Evolutionary conservation across 2,113 vertebrate genomes (phyloP).

Genomic region (Trichechus manatus): DNA sequence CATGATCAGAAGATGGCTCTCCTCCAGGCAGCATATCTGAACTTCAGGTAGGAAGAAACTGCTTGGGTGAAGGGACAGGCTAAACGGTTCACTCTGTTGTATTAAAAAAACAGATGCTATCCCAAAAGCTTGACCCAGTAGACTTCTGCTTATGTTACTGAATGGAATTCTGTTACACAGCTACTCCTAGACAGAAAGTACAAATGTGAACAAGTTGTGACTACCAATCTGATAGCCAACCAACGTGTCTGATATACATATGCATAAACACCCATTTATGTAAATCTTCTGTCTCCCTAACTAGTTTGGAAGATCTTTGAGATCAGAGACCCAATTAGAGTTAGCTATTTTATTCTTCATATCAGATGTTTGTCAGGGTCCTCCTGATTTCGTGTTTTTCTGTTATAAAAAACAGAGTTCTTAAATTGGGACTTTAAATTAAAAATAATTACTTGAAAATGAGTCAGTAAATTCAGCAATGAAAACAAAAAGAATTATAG

Average conservation of each 20-base stretch:
- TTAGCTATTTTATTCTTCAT: slow-evolving; percentile 9
- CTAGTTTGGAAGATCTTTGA: slow-evolving; percentile 9
- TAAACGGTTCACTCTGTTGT: not conserved
- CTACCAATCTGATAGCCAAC: not conserved
- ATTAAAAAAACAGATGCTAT: not conserved
- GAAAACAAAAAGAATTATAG: not conserved
- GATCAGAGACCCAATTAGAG: not conserved
- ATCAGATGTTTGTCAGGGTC: not conserved
- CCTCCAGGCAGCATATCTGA: not conserved
- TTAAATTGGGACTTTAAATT: not conserved
- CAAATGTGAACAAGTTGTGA: not conserved
- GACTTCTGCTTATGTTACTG: not conserved
- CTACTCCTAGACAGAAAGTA: not conserved
- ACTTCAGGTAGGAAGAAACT: slow-evolving; percentile 14
- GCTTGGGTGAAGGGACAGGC: not conserved
- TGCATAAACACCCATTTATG: not conserved
- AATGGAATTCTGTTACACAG: not conserved
- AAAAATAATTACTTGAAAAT: slow-evolving; percentile 8
- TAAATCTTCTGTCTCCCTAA: slow-evolving; percentile 15
- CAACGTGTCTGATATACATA: not conserved
- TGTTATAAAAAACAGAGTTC: not conserved
- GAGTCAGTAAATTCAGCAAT: not conserved
- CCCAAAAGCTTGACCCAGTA: not conserved
- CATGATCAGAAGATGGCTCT: not conserved
- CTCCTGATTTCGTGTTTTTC: not conserved